Evolutionary conservation across 2,888 invertebrate genomes (phyloP).

Genomic region (Plusia festucae): DNA sequence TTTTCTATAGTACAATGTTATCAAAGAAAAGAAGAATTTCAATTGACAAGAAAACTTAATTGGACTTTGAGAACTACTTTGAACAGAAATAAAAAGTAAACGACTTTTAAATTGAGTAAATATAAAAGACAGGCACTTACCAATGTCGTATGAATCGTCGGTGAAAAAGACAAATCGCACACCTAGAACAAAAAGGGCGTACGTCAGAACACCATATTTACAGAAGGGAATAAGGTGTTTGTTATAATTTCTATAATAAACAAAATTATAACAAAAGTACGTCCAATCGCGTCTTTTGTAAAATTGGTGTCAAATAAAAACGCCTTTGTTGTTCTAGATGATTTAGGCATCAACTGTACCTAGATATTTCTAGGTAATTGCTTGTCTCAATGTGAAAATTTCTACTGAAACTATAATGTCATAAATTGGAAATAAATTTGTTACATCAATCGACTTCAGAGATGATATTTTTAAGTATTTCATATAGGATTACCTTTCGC

Average conservation of each 20-base stretch:
- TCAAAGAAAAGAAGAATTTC: neutral
- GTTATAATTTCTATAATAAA: conserved; percentile 28
- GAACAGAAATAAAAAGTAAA: neutral
- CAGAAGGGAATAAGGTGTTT: conserved; percentile 31
- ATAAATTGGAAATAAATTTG: neutral
- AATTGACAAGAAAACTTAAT: neutral
- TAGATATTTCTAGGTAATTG: neutral
- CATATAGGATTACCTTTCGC: neutral
- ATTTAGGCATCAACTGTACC: conserved; percentile 13
- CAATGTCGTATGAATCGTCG: conserved; percentile 48
- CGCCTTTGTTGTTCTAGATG: conserved; percentile 51
- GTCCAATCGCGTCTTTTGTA: conserved; percentile 33
- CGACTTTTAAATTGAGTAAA: conserved; percentile 9
- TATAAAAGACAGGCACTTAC: conserved; percentile 33
- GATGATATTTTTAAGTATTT: neutral
- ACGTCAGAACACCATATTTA: conserved; percentile 40
- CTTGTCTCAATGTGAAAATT: neutral
- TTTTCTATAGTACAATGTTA: neutral
- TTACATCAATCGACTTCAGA: neutral
- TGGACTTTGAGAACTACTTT: neutral
- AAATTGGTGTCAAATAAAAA: conserved; percentile 43
- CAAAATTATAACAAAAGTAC: conserved; percentile 24
- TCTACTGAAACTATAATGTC: conserved; percentile 7
- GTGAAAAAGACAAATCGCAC: conserved; percentile 50
- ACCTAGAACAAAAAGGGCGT: conserved; percentile 51